Evolutionary conservation across 2,797 vertebrate species (phyloP).

Genomic region (Pseudochirops cupreus): DNA sequence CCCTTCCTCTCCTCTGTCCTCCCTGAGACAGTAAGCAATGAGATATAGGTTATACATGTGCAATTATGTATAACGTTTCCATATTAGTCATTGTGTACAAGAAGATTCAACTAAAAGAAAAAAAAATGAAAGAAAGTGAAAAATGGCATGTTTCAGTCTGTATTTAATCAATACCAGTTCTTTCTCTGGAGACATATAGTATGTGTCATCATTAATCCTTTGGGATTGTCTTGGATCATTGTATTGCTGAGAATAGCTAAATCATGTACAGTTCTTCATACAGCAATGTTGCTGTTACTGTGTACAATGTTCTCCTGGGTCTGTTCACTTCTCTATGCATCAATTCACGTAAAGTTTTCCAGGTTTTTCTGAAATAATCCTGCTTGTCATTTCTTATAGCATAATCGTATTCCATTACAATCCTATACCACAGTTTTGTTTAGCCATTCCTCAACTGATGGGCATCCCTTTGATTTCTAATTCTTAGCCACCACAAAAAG

Average conservation of each 20-base stretch:
- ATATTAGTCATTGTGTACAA: not conserved
- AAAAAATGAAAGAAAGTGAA: not conserved
- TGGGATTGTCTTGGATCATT: not conserved
- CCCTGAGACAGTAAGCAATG: not conserved
- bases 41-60: not conserved
- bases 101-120: not conserved
- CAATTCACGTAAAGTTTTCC: not conserved
- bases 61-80: not conserved
- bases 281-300: not conserved
- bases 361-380: too few relatives aligned
- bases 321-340: not conserved
- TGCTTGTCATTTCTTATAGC: not conserved
- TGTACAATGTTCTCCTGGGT: not conserved
- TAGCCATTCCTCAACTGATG: not conserved
- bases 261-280: not conserved
- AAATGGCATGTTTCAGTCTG: not conserved
- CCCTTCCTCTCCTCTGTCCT: not conserved
- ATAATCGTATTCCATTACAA: not conserved
- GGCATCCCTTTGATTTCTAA: not conserved
- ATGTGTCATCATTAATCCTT: not conserved
- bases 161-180: not conserved
- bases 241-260: not conserved
- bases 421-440: not conserved
- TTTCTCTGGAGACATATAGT: not conserved
- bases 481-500: not conserved